Evolutionary conservation across 1,140 invertebrate species (phyloP).

Genomic region (Drosophila cardini): DNA sequence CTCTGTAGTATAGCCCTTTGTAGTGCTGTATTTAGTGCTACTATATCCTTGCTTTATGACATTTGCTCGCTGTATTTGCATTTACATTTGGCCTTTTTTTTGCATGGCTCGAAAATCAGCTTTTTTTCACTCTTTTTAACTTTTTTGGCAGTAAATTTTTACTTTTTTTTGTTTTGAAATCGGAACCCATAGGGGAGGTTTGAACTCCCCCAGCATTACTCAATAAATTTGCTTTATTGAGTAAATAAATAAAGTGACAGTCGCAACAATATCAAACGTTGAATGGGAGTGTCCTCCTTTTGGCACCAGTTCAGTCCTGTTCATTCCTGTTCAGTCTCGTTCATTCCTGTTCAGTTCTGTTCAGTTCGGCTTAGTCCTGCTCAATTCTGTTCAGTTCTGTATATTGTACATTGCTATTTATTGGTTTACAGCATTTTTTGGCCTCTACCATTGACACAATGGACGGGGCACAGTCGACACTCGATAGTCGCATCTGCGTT

Average conservation of each 20-base stretch:
- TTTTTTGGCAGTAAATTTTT: neutral
- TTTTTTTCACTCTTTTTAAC: neutral
- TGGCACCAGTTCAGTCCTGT: neutral
- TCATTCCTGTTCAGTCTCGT: neutral
- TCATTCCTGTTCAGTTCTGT: neutral
- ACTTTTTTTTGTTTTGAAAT: neutral
- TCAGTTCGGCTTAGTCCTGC: neutral
- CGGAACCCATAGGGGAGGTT: conserved; percentile 8
- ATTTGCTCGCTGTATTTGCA: conserved; percentile 78
- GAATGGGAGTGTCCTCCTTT: neutral
- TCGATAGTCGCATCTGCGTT: conserved; percentile 27
- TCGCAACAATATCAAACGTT: conserved; percentile 54
- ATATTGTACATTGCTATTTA: conserved; percentile 42
- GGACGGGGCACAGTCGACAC: conserved; percentile 2
- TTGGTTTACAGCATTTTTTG: conserved; percentile 37
- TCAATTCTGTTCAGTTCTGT: neutral
- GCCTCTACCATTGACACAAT: conserved; percentile 35
- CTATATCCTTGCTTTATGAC: conserved; percentile 75
- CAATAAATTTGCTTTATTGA: conserved; percentile 82
- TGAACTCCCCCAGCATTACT: conserved; percentile 58
- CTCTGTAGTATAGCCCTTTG: conserved; percentile 14
- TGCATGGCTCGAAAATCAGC: conserved; percentile 34
- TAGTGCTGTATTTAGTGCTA: conserved; percentile 62
- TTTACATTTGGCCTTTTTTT: conserved; percentile 68
- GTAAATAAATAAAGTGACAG: conserved; percentile 79